Base-by-base conservation (phyloP, 2,113 vertebrate species). In the Malurus elegans region DNA sequence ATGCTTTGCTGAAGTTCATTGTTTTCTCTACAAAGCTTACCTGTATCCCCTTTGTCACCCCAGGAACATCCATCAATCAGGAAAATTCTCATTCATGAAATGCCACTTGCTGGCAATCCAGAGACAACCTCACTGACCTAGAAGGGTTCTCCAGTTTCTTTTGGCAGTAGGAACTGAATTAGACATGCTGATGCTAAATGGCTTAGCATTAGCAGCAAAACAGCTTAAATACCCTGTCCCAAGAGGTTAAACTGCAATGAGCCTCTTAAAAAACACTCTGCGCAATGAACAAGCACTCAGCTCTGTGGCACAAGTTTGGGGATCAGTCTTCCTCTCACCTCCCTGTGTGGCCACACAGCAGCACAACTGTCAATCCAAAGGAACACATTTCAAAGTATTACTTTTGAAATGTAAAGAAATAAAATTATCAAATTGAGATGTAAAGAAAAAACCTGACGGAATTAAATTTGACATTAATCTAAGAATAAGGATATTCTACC, bases 181-280 rank as follows among this genome's bases (percentile, higher is more conserved):
- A 92, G 67, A 87, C 31, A 38, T 14, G 50, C 65, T 95, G 90
- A 87, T 75, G 89, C 80, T 92, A 79, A 94, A 93, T 58, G 62
- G 78, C 81, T 96, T 95, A 92, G 87, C 61, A 90, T 90, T 92
- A 95, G 79, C 47, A 72, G 80, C 70, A 85, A 38, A 84, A 79
- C 78, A 92, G 91, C 91, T 95, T 94, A 94, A 87, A 42, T 42
- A 32, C n/a, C 53, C 86, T 79, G 57, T 72, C 53, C 73, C 84
- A 93, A 86, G 91, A 92, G 78, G 86, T 95, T 82, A 79, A 93
- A 92, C 86, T 93, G 74, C 18, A 79, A 80, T 23, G 73, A 96
- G 80, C 70, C 66, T 95, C 84, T 95, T 92, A 87, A 79, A 91
- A 93, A 87, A 38, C 0, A 3, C 50, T 47, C 82, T 20, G 28